A percentile compares a stretch with the other conserved stretches of the same genome.
phyloP scores from a whole-genome alignment of 2,888 invertebrate species.

The Aelia acuminata region DNA sequence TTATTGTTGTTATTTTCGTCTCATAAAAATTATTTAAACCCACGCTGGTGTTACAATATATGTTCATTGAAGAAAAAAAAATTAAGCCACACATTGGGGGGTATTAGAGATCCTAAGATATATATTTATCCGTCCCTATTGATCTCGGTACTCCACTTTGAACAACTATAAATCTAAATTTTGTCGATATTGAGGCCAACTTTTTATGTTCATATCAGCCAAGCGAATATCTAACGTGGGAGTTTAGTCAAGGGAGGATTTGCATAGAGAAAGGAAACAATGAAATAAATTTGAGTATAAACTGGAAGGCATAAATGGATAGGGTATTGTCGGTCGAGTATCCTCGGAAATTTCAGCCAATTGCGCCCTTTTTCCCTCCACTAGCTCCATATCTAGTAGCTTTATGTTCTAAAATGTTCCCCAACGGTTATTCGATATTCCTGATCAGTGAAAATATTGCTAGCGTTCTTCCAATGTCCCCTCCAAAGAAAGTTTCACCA shows the following conservation, averaged over 20 bases:
- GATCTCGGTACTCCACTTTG: too few species aligned
- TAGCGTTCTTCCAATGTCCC: background rate
- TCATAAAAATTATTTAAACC: too few species aligned
- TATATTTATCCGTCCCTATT: too few species aligned
- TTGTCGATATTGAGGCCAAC: too few species aligned
- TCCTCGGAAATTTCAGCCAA: conserved; percentile 21
- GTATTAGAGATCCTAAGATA: too few species aligned
- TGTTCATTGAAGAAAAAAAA: too few species aligned
- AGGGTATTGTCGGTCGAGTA: background rate
- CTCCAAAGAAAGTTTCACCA: conserved; percentile 2
- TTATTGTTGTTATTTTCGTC: too few species aligned
- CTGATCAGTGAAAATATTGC: conserved; percentile 44
- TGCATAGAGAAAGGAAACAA: conserved; percentile 37
- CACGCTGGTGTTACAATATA: too few species aligned
- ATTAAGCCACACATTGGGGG: too few species aligned
- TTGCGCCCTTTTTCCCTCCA: background rate
- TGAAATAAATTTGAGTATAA: conserved; percentile 35
- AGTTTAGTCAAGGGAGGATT: background rate
- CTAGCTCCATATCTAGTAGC: background rate
- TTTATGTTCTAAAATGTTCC: conserved; percentile 21
- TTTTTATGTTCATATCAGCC: too few species aligned
- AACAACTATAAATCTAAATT: too few species aligned
- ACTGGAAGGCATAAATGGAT: conserved; percentile 7
- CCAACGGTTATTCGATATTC: conserved; percentile 32
- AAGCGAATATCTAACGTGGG: background rate